phyloP scores from a whole-genome alignment of 2,888 invertebrate species.

The Ariolimax columbianus region DNA sequence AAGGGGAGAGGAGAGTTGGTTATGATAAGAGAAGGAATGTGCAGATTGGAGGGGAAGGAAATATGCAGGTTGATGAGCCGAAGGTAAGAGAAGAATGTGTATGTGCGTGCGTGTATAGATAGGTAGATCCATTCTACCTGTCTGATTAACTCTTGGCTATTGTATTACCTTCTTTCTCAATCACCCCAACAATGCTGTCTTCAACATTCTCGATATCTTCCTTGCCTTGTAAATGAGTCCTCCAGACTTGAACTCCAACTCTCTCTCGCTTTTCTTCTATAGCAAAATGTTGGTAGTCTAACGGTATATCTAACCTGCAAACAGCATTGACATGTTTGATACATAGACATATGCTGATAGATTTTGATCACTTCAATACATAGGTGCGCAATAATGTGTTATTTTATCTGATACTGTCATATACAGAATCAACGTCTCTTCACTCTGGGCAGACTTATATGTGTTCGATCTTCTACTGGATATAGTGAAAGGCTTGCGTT shows the following conservation, averaged over 20 bases:
- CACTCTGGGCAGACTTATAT: background rate
- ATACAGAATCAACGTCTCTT: background rate
- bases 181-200: background rate
- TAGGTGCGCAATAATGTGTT: background rate
- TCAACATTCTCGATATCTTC: conserved; percentile 5
- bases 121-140: background rate
- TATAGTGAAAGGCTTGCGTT: no score
- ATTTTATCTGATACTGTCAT: background rate
- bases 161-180: background rate
- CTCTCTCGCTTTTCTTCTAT: conserved; percentile 38
- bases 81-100: no score
- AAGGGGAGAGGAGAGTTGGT: no score
- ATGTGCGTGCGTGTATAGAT: no score
- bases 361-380: background rate
- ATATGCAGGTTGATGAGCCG: no score
- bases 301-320: conserved; percentile 25
- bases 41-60: no score
- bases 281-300: conserved; percentile 37
- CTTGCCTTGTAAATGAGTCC: conserved; percentile 22
- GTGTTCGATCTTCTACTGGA: background rate
- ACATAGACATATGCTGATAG: background rate
- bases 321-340: background rate
- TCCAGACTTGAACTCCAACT: conserved; percentile 39
- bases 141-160: background rate
- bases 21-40: no score